phyloP scores from a whole-genome alignment of 1,140 invertebrate species.

The Lordiphosa mommai region DNA sequence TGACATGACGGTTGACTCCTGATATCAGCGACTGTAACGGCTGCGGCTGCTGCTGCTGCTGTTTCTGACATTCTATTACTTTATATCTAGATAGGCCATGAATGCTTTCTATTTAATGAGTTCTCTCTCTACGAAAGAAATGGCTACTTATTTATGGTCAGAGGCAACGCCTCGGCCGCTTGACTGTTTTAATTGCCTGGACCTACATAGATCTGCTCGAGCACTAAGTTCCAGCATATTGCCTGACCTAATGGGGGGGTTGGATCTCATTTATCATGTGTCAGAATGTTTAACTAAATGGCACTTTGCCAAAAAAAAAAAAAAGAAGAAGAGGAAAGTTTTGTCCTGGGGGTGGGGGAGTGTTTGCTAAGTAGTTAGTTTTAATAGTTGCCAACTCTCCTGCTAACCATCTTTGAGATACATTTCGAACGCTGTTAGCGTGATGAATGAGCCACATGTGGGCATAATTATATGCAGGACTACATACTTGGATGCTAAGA shows the following conservation, averaged over 20 bases:
- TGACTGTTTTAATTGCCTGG: conserved; percentile 61
- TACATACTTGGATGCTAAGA: not conserved
- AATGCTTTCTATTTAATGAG: conserved; percentile 77
- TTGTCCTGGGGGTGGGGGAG: conserved; percentile 3
- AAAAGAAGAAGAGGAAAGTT: not conserved
- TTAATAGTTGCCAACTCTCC: conserved; percentile 68
- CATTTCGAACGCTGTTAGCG: conserved; percentile 54
- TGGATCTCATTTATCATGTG: conserved; percentile 73
- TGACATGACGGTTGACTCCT: conserved; percentile 53
- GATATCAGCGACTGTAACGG: conserved; percentile 32
- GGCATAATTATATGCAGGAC: conserved; percentile 38
- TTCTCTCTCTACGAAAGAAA: conserved; percentile 21
- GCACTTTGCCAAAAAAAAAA: conserved; percentile 70
- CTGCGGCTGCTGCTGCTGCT: conserved; percentile 53
- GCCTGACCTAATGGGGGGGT: conserved; percentile 42
- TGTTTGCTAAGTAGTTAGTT: conserved; percentile 77
- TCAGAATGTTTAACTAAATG: conserved; percentile 73
- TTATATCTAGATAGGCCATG: conserved; percentile 71
- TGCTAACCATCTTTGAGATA: conserved; percentile 72
- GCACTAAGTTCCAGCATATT: conserved; percentile 43
- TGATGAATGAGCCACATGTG: conserved; percentile 44
- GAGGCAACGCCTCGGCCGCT: conserved; percentile 1
- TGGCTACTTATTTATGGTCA: conserved; percentile 59
- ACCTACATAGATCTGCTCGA: conserved; percentile 2
- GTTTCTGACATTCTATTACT: conserved; percentile 69